Evolutionary conservation across 2,113 vertebrate genomes (phyloP).

Genomic region (Todiramphus chloris): DNA sequence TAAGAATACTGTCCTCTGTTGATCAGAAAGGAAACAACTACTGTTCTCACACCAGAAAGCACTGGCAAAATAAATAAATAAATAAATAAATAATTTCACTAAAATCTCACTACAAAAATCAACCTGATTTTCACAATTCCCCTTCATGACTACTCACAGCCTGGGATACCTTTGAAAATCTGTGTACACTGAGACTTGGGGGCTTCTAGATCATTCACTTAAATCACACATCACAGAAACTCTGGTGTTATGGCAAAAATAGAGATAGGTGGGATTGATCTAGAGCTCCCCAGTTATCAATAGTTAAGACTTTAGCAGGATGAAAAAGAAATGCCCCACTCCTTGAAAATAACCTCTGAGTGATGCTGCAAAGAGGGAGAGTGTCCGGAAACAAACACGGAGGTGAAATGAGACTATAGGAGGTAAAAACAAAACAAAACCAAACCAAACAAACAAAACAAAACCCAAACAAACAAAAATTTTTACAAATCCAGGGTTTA

Average conservation of each 20-base stretch:
- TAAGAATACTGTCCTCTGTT: constrained; percentile 67
- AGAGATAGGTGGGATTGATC: not conserved
- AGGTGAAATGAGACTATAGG: not conserved
- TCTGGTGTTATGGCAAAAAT: not conserved
- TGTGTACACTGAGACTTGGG: not conserved
- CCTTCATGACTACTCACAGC: not conserved
- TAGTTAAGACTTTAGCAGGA: not conserved
- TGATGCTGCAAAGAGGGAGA: not conserved
- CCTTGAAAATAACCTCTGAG: not conserved
- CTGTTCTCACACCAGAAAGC: not conserved
- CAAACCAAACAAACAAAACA: too few species aligned
- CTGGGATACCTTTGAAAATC: not conserved
- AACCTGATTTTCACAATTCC: not conserved
- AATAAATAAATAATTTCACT: not conserved
- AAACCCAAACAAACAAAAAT: too few species aligned
- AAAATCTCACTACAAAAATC: not conserved
- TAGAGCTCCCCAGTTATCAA: not conserved
- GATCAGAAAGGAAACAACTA: constrained; percentile 64
- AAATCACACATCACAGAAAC: not conserved
- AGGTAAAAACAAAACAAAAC: not conserved
- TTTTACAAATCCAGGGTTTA: not conserved
- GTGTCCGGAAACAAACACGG: not conserved
- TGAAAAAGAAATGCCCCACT: not conserved
- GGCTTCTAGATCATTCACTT: not conserved
- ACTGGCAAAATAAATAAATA: not conserved